Percentiles rank a stretch among this genome's conserved stretches.
Evolutionary conservation across 92 coral and sea anemone genomes (phyloP).

Genomic region (Heteractis magnifica): DNA sequence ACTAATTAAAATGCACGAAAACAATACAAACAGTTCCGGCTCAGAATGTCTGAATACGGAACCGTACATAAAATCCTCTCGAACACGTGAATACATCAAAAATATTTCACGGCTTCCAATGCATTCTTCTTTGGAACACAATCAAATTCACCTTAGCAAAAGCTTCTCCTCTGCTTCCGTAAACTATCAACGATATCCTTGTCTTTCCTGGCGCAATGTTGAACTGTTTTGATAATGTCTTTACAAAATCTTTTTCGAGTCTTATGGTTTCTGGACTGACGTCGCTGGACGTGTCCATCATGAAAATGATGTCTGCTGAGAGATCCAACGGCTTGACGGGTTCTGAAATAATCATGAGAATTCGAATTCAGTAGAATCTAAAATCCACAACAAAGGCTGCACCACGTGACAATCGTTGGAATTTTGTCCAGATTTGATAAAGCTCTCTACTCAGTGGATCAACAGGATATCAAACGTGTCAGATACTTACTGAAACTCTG

Average conservation of each 20-base stretch:
- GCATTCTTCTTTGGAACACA: neutral
- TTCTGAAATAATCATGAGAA: neutral
- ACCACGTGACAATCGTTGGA: neutral
- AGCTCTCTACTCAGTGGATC: too few species aligned
- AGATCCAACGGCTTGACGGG: conserved; percentile 38
- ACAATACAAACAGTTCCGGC: too few species aligned
- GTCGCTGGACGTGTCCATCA: conserved; percentile 57
- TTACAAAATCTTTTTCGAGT: conserved; percentile 66
- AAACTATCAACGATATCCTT: conserved; percentile 57
- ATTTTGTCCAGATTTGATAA: neutral
- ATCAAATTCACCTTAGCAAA: conserved; percentile 16
- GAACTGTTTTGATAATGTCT: conserved; percentile 49
- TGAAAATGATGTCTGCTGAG: conserved; percentile 58
- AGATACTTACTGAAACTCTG: conserved; percentile 15
- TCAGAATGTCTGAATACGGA: too few species aligned
- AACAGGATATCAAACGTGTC: too few species aligned
- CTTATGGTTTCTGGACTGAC: conserved; percentile 44
- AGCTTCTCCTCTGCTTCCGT: conserved; percentile 34
- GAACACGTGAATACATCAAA: too few species aligned
- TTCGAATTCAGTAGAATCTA: neutral
- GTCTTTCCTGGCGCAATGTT: conserved; percentile 60
- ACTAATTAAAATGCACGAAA: too few species aligned
- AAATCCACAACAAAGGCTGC: neutral
- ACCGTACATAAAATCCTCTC: too few species aligned
- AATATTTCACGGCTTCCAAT: too few species aligned